Conservation (phyloP, 2,113 vertebrate species). For the Lepisosteus osseus region DNA sequence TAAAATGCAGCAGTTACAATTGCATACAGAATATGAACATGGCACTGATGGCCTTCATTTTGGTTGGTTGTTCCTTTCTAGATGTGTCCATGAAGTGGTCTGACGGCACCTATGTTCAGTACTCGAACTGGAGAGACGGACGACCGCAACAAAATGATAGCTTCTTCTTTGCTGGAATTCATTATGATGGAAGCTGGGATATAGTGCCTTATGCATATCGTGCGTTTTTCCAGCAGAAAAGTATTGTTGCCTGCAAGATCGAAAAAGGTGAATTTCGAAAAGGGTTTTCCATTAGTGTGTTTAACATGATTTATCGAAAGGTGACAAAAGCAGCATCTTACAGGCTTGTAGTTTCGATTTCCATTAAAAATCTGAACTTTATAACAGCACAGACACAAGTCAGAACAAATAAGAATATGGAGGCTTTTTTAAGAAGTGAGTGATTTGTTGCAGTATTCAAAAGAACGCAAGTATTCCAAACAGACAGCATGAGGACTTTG, state of each 20-base stretch:
- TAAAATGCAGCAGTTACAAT: neutral
- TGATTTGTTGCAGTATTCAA: neutral
- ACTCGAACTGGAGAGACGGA: slow-evolving; percentile 82
- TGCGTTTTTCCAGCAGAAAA: slow-evolving; percentile 67
- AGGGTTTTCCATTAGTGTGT: too few species aligned
- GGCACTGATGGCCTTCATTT: slow-evolving; percentile 4
- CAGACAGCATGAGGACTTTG: neutral
- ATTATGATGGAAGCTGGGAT: slow-evolving; percentile 74
- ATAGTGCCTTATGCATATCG: slow-evolving; percentile 46
- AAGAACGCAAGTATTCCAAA: neutral
- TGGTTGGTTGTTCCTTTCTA: slow-evolving; percentile 40
- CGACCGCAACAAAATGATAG: slow-evolving; percentile 61
- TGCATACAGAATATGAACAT: neutral
- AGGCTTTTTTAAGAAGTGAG: neutral
- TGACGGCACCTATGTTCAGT: slow-evolving; percentile 81
- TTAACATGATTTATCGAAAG: too few species aligned
- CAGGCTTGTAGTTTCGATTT: too few species aligned
- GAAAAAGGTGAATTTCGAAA: slow-evolving; percentile 73
- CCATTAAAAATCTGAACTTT: too few species aligned
- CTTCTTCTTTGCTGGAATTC: slow-evolving; percentile 77
- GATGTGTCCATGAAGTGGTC: slow-evolving; percentile 80
- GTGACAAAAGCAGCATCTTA: too few species aligned
- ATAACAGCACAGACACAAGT: too few species aligned
- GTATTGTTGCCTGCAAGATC: slow-evolving; percentile 86
- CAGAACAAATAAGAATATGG: neutral